These are phyloP conservation scores for Drosophila burlai DNA, from an alignment of 1,140 invertebrate species.

Conservation along the genomic window DNA sequence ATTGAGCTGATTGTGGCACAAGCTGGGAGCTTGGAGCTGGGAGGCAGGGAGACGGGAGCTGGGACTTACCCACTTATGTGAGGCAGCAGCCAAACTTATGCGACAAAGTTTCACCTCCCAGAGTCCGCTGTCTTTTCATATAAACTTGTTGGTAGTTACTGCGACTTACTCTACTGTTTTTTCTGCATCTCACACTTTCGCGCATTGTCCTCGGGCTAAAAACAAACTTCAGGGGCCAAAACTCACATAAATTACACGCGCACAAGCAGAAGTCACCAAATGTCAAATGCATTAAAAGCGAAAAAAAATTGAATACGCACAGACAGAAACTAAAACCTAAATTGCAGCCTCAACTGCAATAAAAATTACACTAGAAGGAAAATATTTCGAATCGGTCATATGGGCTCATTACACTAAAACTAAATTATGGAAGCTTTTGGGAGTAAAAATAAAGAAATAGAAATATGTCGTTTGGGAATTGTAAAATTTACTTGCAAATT, in stretches of 20 bases:
- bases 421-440: too few species aligned
- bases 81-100: constrained; percentile 68
- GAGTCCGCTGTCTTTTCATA: constrained; percentile 67
- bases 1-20: constrained; percentile 59
- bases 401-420: too few species aligned
- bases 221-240: constrained; percentile 67
- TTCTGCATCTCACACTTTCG: constrained; percentile 8
- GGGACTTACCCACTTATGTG: constrained; percentile 70
- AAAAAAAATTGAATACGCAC: constrained; percentile 38
- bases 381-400: neutral
- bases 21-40: constrained; percentile 15
- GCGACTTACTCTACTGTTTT: constrained; percentile 32
- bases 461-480: too few species aligned
- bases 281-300: constrained; percentile 74
- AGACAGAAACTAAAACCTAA: constrained; percentile 52
- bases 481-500: too few species aligned
- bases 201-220: constrained; percentile 53
- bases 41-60: neutral
- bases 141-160: constrained; percentile 70
- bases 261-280: constrained; percentile 76
- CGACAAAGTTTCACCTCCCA: constrained; percentile 61
- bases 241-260: constrained; percentile 79
- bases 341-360: constrained; percentile 48
- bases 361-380: constrained; percentile 5
- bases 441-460: too few species aligned